Base-by-base conservation (phyloP, 2,797 vertebrate species). In the Sus cebifrons region DNA sequence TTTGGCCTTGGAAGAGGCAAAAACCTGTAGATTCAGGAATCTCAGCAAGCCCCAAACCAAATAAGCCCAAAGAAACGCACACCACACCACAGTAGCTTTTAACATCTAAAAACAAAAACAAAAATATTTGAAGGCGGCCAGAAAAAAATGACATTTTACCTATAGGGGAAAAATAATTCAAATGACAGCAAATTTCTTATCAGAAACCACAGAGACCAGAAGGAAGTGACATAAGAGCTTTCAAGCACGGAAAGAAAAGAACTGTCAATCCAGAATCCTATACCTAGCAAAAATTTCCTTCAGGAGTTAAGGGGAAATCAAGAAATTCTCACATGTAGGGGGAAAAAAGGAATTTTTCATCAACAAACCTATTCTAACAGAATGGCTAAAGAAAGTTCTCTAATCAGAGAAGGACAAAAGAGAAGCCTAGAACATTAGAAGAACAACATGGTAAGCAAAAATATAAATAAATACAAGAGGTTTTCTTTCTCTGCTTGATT, bases 391-490 rank as follows among this genome's bases (percentile, higher is more conserved):
- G 36, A 13, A 79, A 84, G 1, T 89, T 84, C 52, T 58, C 62
- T 87, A 83, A 83, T 94, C 29, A 83, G 27, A 75, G 20, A 71
- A 74, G 58, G 40, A 74, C 62, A 68, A 90, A 93, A 82, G 56
- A 65, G 13, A 75, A 70, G 0, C n/a, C 64, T 54, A 44, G 12
- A 83, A n/a, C 16, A 40, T 54, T 27, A 49, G 52, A 83, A 84
- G 77, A 85, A 73, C 13, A 89, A 73, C 10, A 85, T 9, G 25
- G 4, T 84, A 70, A 54, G 44, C 75, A 93, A 82, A 93, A 88
- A 82, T 29, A 52, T 29, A 82, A 23, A 20, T 88, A 56, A 93
- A 64, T 74, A 58, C 12, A 87, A 23, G 82, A 65, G 10, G 49
- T 23, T 93, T 79, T 32, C 23, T 25, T 78, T 84, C 27, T 81